These are phyloP conservation scores for Calosoma granatense DNA, from an alignment of 1,140 invertebrate species.

Conservation along the genomic window DNA sequence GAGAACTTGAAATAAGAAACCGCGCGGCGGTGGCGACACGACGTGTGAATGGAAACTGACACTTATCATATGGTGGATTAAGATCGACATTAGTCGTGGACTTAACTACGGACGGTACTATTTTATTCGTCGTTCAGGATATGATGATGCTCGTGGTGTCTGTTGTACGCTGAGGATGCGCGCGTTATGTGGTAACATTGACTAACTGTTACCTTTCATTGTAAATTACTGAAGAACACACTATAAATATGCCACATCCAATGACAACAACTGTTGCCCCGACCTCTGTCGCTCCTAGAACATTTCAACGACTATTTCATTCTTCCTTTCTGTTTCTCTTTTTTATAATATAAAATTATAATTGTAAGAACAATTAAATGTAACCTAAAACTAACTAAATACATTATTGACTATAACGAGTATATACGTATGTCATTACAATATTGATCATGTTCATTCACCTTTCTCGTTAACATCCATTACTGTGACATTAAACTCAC, in stretches of 20 bases:
- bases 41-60: background rate
- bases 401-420: too few species aligned
- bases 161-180: background rate
- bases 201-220: slow-evolving; percentile 12
- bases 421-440: too few species aligned
- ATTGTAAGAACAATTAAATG: too few species aligned
- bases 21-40: background rate
- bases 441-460: too few species aligned
- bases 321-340: too few species aligned
- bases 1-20: slow-evolving; percentile 10
- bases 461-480: too few species aligned
- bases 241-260: slow-evolving; percentile 10
- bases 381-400: too few species aligned
- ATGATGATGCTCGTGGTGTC: too few species aligned
- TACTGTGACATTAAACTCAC: too few species aligned
- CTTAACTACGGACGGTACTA: background rate
- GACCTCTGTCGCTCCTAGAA: too few species aligned
- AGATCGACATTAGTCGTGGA: background rate
- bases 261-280: slow-evolving; percentile 2
- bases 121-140: background rate
- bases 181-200: background rate
- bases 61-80: background rate
- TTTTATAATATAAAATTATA: too few species aligned
- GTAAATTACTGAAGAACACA: slow-evolving; percentile 11
- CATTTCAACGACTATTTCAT: too few species aligned